These are phyloP conservation scores for Hassar affinis DNA, from an alignment of 2,113 vertebrate genomes.

Conservation along the genomic window DNA sequence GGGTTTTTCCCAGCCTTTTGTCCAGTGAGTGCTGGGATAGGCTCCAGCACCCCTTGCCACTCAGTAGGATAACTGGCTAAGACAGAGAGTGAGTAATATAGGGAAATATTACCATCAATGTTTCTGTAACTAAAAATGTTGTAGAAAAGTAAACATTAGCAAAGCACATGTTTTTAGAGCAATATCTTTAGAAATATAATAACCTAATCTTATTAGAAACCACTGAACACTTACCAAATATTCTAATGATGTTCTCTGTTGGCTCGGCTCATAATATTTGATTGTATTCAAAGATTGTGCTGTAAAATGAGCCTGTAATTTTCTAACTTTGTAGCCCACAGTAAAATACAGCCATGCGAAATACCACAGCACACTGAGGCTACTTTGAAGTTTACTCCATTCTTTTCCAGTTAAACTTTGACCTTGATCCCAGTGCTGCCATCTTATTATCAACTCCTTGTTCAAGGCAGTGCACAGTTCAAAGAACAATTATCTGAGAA, in stretches of 20 bases:
- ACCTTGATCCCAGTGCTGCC: constrained; percentile 23
- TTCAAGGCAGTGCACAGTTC: constrained; percentile 36
- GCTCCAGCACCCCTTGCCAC: no score
- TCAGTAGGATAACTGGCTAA: no score
- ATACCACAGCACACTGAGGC: neutral
- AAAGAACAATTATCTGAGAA: constrained; percentile 31
- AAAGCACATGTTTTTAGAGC: neutral
- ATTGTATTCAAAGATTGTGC: neutral
- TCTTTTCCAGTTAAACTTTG: constrained; percentile 22
- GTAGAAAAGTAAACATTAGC: neutral
- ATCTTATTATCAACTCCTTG: constrained; percentile 30
- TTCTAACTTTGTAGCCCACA: neutral
- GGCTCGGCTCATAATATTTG: neutral
- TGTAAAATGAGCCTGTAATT: neutral
- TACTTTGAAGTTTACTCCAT: neutral
- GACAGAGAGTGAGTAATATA: neutral
- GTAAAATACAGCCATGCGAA: neutral
- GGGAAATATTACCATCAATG: neutral
- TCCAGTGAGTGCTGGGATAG: no score
- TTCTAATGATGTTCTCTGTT: neutral
- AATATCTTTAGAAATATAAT: neutral
- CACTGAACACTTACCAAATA: neutral
- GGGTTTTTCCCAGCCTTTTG: no score
- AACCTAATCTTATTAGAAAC: neutral
- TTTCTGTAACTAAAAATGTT: neutral